Percentiles rank a stretch among this genome's conserved stretches.
phyloP scores from a whole-genome alignment of 2,113 vertebrate species.

The Megatriorchis doriae region DNA sequence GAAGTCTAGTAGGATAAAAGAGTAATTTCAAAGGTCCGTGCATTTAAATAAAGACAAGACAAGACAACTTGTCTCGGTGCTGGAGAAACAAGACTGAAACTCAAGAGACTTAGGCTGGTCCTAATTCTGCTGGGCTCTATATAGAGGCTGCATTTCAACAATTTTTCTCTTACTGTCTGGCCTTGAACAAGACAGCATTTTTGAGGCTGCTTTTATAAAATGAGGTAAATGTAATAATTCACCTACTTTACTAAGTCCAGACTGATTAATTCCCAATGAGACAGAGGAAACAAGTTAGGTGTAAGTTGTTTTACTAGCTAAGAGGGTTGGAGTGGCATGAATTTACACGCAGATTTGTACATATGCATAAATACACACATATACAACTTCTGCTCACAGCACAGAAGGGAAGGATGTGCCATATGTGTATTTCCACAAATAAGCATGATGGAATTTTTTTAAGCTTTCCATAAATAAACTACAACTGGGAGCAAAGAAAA shows the following conservation, averaged over 20 bases:
- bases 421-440: background rate
- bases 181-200: background rate
- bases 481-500: background rate
- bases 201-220: background rate
- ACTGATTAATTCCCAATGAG: background rate
- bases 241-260: background rate
- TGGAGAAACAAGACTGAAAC: background rate
- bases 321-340: background rate
- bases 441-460: background rate
- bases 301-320: background rate
- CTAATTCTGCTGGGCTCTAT: background rate
- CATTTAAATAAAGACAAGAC: background rate
- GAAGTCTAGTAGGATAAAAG: background rate
- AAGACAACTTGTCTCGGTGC: background rate
- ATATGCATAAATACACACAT: background rate
- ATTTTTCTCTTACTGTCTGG: background rate
- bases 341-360: background rate
- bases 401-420: background rate
- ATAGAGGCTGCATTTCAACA: background rate
- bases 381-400: background rate
- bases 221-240: background rate
- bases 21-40: background rate
- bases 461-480: constrained; percentile 5
- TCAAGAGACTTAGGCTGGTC: background rate
- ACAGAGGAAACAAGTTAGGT: background rate